Evolutionary conservation across 2,113 vertebrate genomes (phyloP), one percentile per base, ranked within the genome.

Genomic region (Puntigrus tetrazona): DNA sequence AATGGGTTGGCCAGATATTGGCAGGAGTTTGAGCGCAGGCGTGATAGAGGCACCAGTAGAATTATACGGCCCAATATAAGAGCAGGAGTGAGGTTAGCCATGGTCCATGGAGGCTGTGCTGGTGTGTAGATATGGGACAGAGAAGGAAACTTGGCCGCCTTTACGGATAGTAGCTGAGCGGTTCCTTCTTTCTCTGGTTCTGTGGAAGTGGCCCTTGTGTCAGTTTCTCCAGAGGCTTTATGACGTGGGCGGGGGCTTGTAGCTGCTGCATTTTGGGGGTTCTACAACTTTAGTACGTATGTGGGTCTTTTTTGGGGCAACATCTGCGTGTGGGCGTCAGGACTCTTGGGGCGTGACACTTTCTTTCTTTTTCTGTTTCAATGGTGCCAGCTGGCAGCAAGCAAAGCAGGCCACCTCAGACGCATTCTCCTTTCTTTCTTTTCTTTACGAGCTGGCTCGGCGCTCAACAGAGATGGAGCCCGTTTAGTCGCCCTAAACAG

Each of bases 311-410:
- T 47, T 75, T 75, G 25, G 73, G 73, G 73, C 45, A 75, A 50
- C 73, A 75, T 75, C 73, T 73, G 72, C 57, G 74, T 69, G 75
- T 43, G 38, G 50, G 79, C 18, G 27, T 78, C 43, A 72, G 78
- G 14, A 7, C 16, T 84, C 45, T 34, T 55, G 77, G 84, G 80
- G 74, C 31, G 63, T 61, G 81, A 55, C 20, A 34, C 84, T 61
- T 52, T 70, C 11, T 78, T 45, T 47, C 1, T 61, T 65, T n/a
- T 47, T 57, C n/a, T 4, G n/a, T 57, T 59, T 29, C 16, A 16
- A 5, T 61, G 90, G 93, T 94, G 94, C 94, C 92, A 95, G 94
- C 93, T 94, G 94, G 95, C 94, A 94, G 92, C 91, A 91, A 92
- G n/a, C 27, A 59, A 89, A 89, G 57, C 77, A 86, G 84, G 86